phyloP scores from a whole-genome alignment of 2,888 invertebrate genomes.

The Drosophila neutralis region DNA sequence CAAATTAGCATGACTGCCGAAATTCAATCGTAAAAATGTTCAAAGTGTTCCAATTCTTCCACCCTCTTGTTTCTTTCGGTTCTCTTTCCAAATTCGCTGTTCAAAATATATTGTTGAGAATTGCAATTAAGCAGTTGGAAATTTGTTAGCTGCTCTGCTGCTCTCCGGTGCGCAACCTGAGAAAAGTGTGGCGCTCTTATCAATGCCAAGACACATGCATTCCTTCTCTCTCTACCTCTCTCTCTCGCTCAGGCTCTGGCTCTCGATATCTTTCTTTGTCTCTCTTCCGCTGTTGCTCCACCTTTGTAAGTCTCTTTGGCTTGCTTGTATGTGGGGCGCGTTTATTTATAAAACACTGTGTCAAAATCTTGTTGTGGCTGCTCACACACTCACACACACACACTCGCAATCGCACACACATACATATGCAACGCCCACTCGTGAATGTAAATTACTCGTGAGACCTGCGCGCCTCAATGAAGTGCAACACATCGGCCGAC shows the following conservation, averaged over 20 bases:
- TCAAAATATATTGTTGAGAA: not conserved
- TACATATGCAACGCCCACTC: conserved; percentile 49
- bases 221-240: not conserved
- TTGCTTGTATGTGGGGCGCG: conserved; percentile 73
- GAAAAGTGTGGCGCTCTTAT: conserved; percentile 29
- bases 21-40: not conserved
- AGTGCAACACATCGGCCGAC: conserved; percentile 57
- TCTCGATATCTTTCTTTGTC: not conserved
- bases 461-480: conserved; percentile 53
- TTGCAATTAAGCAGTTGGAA: conserved; percentile 4
- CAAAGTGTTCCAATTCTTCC: not conserved
- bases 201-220: conserved; percentile 16
- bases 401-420: not conserved
- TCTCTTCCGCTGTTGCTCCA: not conserved
- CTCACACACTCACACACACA: conserved; percentile 8
- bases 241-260: not conserved
- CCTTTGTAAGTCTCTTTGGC: conserved; percentile 4
- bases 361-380: conserved; percentile 74
- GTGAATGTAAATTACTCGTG: conserved; percentile 54
- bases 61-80: not conserved
- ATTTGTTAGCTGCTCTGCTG: not conserved
- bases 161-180: conserved; percentile 1
- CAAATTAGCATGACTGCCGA: not conserved
- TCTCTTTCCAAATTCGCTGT: not conserved
- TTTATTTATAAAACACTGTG: conserved; percentile 81